Evolutionary conservation across 2,888 invertebrate species (phyloP).

Genomic region (Lucinisca nassula): DNA sequence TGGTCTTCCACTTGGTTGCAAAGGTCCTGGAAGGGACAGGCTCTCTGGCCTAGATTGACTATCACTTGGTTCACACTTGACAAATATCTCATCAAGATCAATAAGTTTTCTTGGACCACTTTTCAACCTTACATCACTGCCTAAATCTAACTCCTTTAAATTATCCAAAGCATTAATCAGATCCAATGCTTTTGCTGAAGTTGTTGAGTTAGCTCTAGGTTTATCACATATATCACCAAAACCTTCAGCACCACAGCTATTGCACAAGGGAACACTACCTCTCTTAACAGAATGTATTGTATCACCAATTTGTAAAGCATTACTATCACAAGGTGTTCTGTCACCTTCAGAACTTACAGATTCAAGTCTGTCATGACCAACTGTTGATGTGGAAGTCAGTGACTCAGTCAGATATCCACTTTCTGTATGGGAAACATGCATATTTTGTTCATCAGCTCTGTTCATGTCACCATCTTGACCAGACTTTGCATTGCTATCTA

Average conservation of each 20-base stretch:
- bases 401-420: conserved; percentile 71
- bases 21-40: conserved; percentile 67
- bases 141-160: conserved; percentile 34
- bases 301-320: conserved; percentile 31
- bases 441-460: not conserved
- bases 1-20: conserved; percentile 59
- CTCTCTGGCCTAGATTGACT: conserved; percentile 72
- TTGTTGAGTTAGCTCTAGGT: not conserved
- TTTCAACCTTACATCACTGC: conserved; percentile 25
- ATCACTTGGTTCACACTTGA: not conserved
- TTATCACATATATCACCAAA: not conserved
- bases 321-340: conserved; percentile 54
- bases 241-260: not conserved
- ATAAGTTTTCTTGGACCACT: conserved; percentile 13
- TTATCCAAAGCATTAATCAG: not conserved
- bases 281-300: not conserved
- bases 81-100: conserved; percentile 5
- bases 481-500: not conserved
- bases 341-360: conserved; percentile 51
- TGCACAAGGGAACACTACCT: not conserved
- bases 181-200: conserved; percentile 11
- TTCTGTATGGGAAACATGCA: conserved; percentile 60
- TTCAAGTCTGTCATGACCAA: conserved; percentile 31
- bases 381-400: conserved; percentile 33
- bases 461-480: not conserved